phyloP scores from a whole-genome alignment of 2,113 vertebrate species.

The Propithecus coquereli region DNA sequence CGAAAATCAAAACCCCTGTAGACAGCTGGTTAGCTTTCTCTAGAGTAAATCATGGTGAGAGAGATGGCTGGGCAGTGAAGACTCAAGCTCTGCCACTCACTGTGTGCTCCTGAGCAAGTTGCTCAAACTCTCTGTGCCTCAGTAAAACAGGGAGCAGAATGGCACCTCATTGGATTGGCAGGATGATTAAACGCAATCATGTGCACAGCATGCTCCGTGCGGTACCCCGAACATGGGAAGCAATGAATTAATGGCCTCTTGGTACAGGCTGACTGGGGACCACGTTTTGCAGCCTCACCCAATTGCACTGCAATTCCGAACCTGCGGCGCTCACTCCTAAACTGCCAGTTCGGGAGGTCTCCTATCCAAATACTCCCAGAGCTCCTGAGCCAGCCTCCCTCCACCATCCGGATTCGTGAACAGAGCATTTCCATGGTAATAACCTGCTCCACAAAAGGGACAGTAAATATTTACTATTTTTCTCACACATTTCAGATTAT shows the following conservation, averaged over 20 bases:
- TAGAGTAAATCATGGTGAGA: neutral
- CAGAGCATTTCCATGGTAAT: constrained; percentile 49
- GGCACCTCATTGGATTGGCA: neutral
- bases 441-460: constrained; percentile 56
- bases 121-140: neutral
- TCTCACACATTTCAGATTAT: constrained; percentile 43
- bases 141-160: neutral
- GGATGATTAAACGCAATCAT: neutral
- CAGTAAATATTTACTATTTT: constrained; percentile 66
- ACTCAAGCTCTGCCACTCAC: neutral
- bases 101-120: neutral
- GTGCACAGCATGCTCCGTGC: neutral
- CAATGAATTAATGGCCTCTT: neutral
- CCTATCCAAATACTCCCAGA: neutral
- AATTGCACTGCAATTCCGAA: fast-evolving
- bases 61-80: neutral
- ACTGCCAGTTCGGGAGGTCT: neutral
- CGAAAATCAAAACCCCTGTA: neutral
- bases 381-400: neutral
- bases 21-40: neutral
- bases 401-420: neutral
- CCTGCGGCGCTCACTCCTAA: fast-evolving
- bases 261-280: neutral
- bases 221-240: fast-evolving
- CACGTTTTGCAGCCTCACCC: fast-evolving